phyloP scores from a whole-genome alignment of 2,113 vertebrate species.

The Dipodomys spectabilis region DNA sequence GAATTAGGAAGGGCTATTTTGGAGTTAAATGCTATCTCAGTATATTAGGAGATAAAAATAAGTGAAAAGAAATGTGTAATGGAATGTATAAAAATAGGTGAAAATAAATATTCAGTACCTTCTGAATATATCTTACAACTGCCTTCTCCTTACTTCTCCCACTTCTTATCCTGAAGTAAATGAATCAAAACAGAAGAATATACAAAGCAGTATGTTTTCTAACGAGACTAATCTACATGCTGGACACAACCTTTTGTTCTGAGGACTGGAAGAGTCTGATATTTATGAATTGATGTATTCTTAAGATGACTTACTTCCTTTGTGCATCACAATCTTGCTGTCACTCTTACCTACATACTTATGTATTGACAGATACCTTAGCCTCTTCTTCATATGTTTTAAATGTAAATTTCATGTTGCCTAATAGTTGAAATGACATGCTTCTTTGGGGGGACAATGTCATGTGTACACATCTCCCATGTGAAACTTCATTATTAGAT shows the following conservation, averaged over 20 bases:
- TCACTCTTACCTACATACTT: neutral
- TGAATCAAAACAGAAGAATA: neutral
- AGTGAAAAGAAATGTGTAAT: neutral
- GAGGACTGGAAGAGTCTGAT: neutral
- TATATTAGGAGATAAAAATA: neutral
- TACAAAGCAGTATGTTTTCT: neutral
- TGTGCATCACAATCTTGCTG: neutral
- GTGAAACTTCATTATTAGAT: constrained; percentile 26
- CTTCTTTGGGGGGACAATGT: neutral
- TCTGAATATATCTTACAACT: neutral
- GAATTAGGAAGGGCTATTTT: neutral
- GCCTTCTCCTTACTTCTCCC: neutral
- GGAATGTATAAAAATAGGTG: neutral
- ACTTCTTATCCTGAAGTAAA: neutral
- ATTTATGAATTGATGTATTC: neutral
- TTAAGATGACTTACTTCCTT: neutral
- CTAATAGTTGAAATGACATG: neutral
- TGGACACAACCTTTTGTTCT: neutral
- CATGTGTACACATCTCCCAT: neutral
- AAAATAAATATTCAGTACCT: neutral
- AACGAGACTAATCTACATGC: too few species aligned
- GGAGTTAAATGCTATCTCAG: neutral
- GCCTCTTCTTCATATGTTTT: constrained; percentile 28
- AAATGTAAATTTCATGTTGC: constrained; percentile 5
- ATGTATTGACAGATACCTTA: neutral